phyloP scores from a whole-genome alignment of 1,140 invertebrate species.

The Euglossa dilemma region DNA sequence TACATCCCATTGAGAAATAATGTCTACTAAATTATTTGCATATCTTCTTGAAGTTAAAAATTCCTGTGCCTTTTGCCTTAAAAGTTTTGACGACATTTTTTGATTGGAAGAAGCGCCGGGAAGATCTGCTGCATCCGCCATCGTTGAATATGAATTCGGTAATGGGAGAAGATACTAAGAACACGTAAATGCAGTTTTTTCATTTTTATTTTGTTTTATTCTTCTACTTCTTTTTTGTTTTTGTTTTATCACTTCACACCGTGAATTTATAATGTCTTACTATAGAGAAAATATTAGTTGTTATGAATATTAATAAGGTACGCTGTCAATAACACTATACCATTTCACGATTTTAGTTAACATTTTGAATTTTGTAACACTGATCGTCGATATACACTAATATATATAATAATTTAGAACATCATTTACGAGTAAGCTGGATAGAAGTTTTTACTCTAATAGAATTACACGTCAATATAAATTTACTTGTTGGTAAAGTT shows the following conservation, averaged over 20 bases:
- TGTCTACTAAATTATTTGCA: slow-evolving; percentile 85
- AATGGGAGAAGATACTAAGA: slow-evolving; percentile 25
- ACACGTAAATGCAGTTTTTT: slow-evolving; percentile 5
- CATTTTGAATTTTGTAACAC: slow-evolving; percentile 19
- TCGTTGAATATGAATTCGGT: slow-evolving; percentile 35
- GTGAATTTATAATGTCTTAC: neutral
- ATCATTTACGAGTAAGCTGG: neutral
- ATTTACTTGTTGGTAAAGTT: neutral
- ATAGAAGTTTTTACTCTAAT: neutral
- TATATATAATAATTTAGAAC: neutral
- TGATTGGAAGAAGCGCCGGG: slow-evolving; percentile 60
- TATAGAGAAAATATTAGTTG: neutral
- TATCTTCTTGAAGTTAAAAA: slow-evolving; percentile 86
- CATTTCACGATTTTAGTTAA: slow-evolving; percentile 8
- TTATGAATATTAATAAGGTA: neutral
- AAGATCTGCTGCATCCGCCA: slow-evolving; percentile 62
- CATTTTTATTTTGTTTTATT: too few relatives aligned
- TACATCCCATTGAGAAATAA: slow-evolving; percentile 86
- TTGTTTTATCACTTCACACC: neutral
- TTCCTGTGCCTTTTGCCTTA: slow-evolving; percentile 86
- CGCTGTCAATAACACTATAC: neutral
- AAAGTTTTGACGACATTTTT: slow-evolving; percentile 81
- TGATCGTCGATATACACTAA: neutral
- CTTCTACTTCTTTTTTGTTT: neutral
- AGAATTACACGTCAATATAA: neutral